Evolutionary conservation across 1,140 invertebrate genomes (phyloP).

Genomic region (Micrasema minimum): DNA sequence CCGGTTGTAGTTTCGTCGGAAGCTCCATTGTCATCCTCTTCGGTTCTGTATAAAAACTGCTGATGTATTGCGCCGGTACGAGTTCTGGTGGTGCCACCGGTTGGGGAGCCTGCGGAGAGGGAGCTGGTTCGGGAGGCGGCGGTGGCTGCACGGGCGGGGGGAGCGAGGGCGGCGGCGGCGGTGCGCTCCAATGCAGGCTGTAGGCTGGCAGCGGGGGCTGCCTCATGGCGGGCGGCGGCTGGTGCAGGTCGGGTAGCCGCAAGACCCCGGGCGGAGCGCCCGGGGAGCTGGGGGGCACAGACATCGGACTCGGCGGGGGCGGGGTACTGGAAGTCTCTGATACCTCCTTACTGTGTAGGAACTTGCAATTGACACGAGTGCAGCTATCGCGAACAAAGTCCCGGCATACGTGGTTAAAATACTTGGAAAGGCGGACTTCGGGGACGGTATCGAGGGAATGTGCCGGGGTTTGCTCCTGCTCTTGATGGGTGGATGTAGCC

Average conservation of each 20-base stretch:
- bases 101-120: not conserved
- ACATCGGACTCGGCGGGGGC: not conserved
- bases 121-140: not conserved
- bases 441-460: too few species aligned
- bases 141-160: not conserved
- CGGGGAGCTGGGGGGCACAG: not conserved
- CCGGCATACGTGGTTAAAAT: not conserved
- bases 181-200: not conserved
- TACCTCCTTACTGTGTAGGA: not conserved
- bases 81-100: not conserved
- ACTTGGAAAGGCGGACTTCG: too few species aligned
- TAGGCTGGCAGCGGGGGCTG: not conserved
- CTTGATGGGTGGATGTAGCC: too few species aligned
- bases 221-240: not conserved
- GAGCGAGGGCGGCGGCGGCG: constrained; percentile 2
- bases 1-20: too few species aligned
- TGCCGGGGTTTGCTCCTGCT: too few species aligned
- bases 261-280: not conserved
- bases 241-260: not conserved
- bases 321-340: not conserved
- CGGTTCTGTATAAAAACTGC: too few species aligned
- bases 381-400: not conserved
- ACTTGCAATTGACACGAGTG: constrained; percentile 1
- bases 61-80: too few species aligned
- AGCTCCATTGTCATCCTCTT: too few species aligned